These are phyloP conservation scores for Platyscapa corneri DNA, from an alignment of 1,140 invertebrate species.

Conservation along the genomic window DNA sequence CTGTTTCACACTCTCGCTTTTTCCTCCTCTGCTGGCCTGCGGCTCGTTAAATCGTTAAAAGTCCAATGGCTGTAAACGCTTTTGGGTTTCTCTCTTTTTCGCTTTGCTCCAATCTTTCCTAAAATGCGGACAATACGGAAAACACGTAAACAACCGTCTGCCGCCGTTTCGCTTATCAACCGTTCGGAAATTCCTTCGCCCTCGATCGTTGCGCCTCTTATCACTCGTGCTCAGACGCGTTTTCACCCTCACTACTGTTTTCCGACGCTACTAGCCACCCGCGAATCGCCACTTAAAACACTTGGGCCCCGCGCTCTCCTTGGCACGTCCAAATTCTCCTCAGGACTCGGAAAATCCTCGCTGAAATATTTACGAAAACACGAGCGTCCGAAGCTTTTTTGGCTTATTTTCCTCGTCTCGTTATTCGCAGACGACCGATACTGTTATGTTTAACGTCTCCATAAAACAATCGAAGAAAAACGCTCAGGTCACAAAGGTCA, in stretches of 20 bases:
- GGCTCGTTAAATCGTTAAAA: constrained; percentile 20
- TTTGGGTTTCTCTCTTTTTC: background rate
- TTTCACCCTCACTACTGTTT: background rate
- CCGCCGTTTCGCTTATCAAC: background rate
- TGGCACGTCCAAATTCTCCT: too few species aligned
- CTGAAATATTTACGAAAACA: too few species aligned
- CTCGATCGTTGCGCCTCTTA: too few species aligned
- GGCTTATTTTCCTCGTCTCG: too few species aligned
- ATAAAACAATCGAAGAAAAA: background rate
- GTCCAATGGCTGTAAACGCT: background rate
- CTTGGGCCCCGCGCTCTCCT: too few species aligned
- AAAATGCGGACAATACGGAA: too few species aligned
- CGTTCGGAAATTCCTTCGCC: background rate
- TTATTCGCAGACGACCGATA: too few species aligned
- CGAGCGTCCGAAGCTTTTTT: too few species aligned
- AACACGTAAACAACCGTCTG: background rate
- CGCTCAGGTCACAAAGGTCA: background rate
- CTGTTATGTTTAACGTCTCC: background rate
- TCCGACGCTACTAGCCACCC: background rate
- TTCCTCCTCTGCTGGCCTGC: background rate
- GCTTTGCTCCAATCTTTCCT: background rate
- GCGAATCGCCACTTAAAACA: too few species aligned
- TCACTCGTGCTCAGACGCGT: too few species aligned
- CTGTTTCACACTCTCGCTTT: constrained; percentile 33
- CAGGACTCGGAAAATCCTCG: too few species aligned